phyloP scores from a whole-genome alignment of 2,888 invertebrate species.

The Tridacna crocea region DNA sequence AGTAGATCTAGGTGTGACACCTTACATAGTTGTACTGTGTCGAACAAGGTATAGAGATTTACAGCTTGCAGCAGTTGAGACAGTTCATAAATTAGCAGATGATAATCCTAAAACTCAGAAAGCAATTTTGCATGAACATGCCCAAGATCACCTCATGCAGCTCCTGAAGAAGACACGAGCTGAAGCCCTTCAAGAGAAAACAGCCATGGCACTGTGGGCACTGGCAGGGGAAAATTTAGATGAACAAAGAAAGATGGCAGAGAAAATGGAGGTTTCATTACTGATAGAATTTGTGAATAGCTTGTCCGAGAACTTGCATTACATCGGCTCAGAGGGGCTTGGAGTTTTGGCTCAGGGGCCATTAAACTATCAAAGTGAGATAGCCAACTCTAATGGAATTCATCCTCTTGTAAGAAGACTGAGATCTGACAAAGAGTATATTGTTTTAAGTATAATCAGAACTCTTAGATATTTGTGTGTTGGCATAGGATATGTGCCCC shows the following conservation, averaged over 20 bases:
- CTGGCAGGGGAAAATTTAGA: slow-evolving; percentile 80
- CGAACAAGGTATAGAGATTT: slow-evolving; percentile 76
- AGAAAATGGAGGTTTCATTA: slow-evolving; percentile 79
- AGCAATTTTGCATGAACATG: slow-evolving; percentile 74
- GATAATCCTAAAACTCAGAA: slow-evolving; percentile 79
- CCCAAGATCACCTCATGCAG: slow-evolving; percentile 80
- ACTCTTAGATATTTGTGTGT: slow-evolving; percentile 81
- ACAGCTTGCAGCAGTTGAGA: slow-evolving; percentile 81
- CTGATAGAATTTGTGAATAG: slow-evolving; percentile 82
- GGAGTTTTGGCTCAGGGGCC: slow-evolving; percentile 82
- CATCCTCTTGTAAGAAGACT: slow-evolving; percentile 79
- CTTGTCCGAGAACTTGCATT: slow-evolving; percentile 80
- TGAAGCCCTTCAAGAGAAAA: slow-evolving; percentile 77
- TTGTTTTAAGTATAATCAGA: slow-evolving; percentile 81
- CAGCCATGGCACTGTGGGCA: slow-evolving; percentile 82
- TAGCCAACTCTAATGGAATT: slow-evolving; percentile 80
- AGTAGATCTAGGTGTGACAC: slow-evolving; percentile 76
- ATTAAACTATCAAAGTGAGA: slow-evolving; percentile 77
- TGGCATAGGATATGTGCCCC: slow-evolving; percentile 81
- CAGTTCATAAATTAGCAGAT: slow-evolving; percentile 79
- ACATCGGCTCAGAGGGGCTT: slow-evolving; percentile 82
- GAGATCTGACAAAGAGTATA: slow-evolving; percentile 79
- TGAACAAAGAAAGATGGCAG: slow-evolving; percentile 80
- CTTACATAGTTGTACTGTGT: slow-evolving; percentile 77
- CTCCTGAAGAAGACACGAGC: slow-evolving; percentile 77